A percentile compares a stretch with the other conserved stretches of the same genome.
Evolutionary conservation across 2,113 vertebrate genomes (phyloP).

Genomic region (Calyptomena viridis): DNA sequence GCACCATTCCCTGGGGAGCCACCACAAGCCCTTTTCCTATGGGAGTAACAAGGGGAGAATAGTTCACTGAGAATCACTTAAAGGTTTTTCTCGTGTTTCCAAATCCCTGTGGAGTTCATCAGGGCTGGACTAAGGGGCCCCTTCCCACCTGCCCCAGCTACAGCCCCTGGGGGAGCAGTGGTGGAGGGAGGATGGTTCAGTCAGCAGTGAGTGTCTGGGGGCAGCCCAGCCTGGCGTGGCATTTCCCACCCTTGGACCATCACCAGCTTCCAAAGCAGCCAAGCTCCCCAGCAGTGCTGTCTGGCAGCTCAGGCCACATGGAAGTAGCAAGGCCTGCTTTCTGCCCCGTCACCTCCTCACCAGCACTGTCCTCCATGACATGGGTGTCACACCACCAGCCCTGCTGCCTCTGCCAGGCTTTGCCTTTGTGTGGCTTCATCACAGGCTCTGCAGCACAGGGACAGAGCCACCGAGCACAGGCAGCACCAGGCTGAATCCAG

Average conservation of each 20-base stretch:
- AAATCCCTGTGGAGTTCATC: neutral
- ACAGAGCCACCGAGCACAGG: accelerated
- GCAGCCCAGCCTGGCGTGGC: neutral
- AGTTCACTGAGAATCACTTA: neutral
- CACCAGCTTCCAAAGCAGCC: neutral
- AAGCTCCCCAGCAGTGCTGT: neutral
- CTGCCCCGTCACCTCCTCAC: neutral
- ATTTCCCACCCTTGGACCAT: neutral
- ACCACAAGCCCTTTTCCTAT: accelerated
- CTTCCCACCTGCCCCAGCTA: neutral
- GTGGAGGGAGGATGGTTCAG: neutral
- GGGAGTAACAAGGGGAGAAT: neutral
- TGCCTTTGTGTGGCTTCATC: neutral
- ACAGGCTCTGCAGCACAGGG: neutral
- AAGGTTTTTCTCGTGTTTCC: neutral
- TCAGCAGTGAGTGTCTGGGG: accelerated
- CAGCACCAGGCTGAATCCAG: neutral
- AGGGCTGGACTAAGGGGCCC: neutral
- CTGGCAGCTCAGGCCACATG: neutral
- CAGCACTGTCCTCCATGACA: neutral
- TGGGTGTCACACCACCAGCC: accelerated
- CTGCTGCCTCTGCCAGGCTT: neutral
- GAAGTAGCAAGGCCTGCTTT: neutral
- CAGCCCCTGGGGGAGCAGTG: neutral
- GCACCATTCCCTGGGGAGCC: accelerated